Evolutionary conservation across 2,797 vertebrate genomes (phyloP), one percentile per base, ranked within the genome.

Genomic region (Triplophysa bombifrons): DNA sequence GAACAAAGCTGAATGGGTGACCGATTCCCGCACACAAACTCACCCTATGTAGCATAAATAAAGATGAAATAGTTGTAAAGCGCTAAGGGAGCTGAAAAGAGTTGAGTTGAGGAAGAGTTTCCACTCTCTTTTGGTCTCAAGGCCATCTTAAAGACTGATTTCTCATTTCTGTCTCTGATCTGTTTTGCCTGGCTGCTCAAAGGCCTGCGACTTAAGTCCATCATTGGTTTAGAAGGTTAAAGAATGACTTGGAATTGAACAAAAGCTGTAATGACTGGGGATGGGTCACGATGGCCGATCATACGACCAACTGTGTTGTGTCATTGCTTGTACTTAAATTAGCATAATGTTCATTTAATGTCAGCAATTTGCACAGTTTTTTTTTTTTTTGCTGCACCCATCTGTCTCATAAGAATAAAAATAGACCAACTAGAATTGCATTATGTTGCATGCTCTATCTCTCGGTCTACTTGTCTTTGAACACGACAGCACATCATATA

Each of bases 191-290:
- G 30, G 13, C 65, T 20, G 19, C 67, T 75, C 53, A 76, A 74
- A 79, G 67, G 83, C 71, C 80, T 80, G 41, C 34, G 70, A 73
- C 64, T 20, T 61, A 60, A 46, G 60, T 13, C 48, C 65, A 38
- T 16, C 19, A 77, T 81, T 77, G 81, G 84, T 84, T 80, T 69
- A 20, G 17, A 48, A 63, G 64, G 64, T 76, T 68, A 56, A 53
- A 75, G 27, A 76, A 46, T n/a, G 51, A 67, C 41, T 68, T 38
- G 34, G 34, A 38, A 7, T 38, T 44, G 41, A 67, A 76, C 64
- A 27, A 44, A 63, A 34, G 27, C 7, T 4, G 10, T 60, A 60
- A 60, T 25, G 20, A 60, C 11, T 27, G 20, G 20, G 12, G 5
- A 13, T 27, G 13, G 22, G 56, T 27, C 22, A 25, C 2, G 13